phyloP scores from a whole-genome alignment of 2,113 vertebrate genomes.

The Ancistrus triradiatus region DNA sequence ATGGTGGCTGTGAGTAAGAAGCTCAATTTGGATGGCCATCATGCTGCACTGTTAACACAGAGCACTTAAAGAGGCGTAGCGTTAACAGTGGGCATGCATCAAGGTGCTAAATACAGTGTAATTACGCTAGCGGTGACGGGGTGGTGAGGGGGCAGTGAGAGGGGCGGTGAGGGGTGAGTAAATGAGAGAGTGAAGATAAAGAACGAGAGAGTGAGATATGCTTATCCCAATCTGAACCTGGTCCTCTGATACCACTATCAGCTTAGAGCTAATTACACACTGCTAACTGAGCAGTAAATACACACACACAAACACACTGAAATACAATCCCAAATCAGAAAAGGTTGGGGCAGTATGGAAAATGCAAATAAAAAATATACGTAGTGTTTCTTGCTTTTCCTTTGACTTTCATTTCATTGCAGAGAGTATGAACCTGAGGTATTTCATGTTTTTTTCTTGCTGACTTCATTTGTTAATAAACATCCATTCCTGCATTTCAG shows the following conservation, averaged over 20 bases:
- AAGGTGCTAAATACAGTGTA: slow-evolving; percentile 14
- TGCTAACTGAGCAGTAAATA: slow-evolving; percentile 13
- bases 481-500: no score
- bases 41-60: background rate
- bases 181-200: background rate
- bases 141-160: background rate
- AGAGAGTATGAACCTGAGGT: no score
- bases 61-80: background rate
- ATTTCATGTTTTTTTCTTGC: no score
- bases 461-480: no score
- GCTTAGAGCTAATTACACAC: slow-evolving; percentile 33
- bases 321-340: no score
- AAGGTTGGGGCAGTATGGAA: no score
- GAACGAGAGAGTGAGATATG: background rate
- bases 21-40: no score
- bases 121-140: slow-evolving; percentile 25
- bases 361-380: no score
- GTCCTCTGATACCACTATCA: slow-evolving; percentile 13
- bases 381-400: no score
- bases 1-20: background rate
- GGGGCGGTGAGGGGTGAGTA: background rate
- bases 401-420: no score
- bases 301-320: slow-evolving; percentile 10
- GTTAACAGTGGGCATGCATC: background rate
- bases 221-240: no score